Evolutionary conservation across 2,113 vertebrate species (phyloP), one percentile per base, ranked within the genome.

Genomic region (Ptilorrhoa leucosticta): DNA sequence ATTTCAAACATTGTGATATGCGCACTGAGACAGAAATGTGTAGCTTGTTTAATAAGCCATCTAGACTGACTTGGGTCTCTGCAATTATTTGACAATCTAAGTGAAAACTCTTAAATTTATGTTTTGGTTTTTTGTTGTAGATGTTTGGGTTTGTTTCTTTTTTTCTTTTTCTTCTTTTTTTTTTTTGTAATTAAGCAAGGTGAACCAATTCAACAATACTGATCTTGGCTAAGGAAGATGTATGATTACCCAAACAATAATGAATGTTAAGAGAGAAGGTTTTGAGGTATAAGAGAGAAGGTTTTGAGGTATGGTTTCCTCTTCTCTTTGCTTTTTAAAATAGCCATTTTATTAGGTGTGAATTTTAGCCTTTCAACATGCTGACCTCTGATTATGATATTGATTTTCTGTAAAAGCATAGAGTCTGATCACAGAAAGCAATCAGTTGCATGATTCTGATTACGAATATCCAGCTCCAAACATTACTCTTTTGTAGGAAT

Each of bases 121-220:
- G 4, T 19, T n/a, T 35, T 9, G 0, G 0, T 3, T 28, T 61
- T 26, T 60, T 65, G 5, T 6, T 90, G 61, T 30, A 60, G 23
- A n/a, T 13, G 1, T 15, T 54, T 37, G 9, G 3, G 5, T 26
- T 70, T 10, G 2, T 47, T 71, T 33, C 1, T 18, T 57, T 21
- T 48, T 11, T 6, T 2, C 0, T 15, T 23, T 23, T 48, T n/a
- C 16, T 44, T 44, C 42, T 3, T 9, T n/a, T 5, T 5, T 33
- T 22, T 53, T 42, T 24, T 13, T 1, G 6, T 28, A 17, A 37
- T 27, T 76, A 68, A 83, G 5, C 12, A 72, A 56, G 11, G 22
- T 75, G 13, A 79, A 3, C 5, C 9, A 57, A 37, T 82, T 60
- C 48, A 79, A 24, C 21, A 60, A 23, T 30, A 65, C 1, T 15